phyloP scores from a whole-genome alignment of 2,113 vertebrate genomes.

The Archocentrus centrarchus region DNA sequence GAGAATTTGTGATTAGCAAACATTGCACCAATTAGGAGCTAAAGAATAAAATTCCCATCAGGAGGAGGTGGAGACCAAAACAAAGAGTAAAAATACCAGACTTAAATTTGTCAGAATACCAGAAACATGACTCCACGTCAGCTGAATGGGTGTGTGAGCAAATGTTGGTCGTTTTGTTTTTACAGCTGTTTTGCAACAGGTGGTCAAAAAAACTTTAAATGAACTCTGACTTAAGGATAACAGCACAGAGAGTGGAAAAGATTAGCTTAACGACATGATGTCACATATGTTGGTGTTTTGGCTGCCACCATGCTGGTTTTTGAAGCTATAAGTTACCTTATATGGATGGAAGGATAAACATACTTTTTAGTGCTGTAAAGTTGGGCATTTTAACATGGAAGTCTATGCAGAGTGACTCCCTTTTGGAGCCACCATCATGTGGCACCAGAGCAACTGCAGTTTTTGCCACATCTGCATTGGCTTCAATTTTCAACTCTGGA shows the following conservation, averaged over 20 bases:
- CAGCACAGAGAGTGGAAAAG: no score
- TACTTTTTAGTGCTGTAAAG: not conserved
- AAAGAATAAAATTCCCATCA: not conserved
- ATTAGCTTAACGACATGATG: not conserved
- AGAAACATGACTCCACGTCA: not conserved
- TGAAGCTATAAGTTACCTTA: no score
- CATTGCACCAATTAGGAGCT: not conserved
- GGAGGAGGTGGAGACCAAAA: not conserved
- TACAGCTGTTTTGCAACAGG: not conserved
- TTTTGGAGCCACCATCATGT: not conserved
- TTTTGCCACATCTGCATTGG: not conserved
- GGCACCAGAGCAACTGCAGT: not conserved
- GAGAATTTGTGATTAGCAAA: not conserved
- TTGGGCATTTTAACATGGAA: not conserved
- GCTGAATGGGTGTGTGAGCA: not conserved
- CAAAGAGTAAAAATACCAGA: not conserved
- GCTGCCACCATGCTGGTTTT: no score
- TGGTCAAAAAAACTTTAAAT: not conserved
- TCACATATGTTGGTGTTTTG: not conserved
- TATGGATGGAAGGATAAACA: not conserved
- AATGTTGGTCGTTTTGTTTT: not conserved
- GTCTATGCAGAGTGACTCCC: no score
- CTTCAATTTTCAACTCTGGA: not conserved
- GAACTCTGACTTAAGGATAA: not conserved
- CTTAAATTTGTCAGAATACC: not conserved